Evolutionary conservation across 2,888 invertebrate species (phyloP).

Genomic region (Torymus auratus): DNA sequence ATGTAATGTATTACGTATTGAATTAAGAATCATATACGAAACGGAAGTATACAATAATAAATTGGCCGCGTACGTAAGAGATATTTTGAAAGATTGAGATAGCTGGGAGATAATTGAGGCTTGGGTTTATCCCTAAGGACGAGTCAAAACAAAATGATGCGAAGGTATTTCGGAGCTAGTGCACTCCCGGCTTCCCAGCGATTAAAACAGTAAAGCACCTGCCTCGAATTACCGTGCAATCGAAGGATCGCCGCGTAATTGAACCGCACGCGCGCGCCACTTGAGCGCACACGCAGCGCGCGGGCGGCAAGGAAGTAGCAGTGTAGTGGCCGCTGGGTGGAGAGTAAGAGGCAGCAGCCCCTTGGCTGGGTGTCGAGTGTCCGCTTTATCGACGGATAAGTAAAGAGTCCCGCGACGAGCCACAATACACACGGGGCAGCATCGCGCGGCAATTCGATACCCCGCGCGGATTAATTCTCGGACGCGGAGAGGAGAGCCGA

Average conservation of each 20-base stretch:
- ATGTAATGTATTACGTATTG: too few relatives aligned
- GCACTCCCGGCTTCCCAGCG: not conserved
- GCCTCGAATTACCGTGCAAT: slow-evolving; percentile 12
- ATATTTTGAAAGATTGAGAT: too few relatives aligned
- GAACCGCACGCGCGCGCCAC: not conserved
- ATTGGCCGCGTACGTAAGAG: too few relatives aligned
- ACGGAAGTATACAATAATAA: too few relatives aligned
- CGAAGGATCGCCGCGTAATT: slow-evolving; percentile 17
- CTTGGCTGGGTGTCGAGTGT: slow-evolving; percentile 13
- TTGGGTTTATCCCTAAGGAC: too few relatives aligned
- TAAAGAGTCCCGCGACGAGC: not conserved
- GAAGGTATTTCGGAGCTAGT: not conserved
- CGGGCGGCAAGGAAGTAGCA: too few relatives aligned
- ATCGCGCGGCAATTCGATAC: slow-evolving; percentile 39
- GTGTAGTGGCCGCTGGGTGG: too few relatives aligned
- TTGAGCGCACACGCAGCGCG: too few relatives aligned
- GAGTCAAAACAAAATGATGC: not conserved
- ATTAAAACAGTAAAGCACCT: slow-evolving; percentile 13
- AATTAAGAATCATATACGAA: too few relatives aligned
- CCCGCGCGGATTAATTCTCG: slow-evolving; percentile 21
- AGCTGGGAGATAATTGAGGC: too few relatives aligned
- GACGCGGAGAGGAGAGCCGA: not conserved
- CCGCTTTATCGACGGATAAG: slow-evolving; percentile 35
- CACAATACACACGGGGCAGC: not conserved
- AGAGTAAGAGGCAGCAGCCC: too few relatives aligned